A percentile compares a stretch with the other conserved stretches of the same genome.
phyloP scores from a whole-genome alignment of 2,888 invertebrate genomes.

The Dermolepida albohirtum region DNA sequence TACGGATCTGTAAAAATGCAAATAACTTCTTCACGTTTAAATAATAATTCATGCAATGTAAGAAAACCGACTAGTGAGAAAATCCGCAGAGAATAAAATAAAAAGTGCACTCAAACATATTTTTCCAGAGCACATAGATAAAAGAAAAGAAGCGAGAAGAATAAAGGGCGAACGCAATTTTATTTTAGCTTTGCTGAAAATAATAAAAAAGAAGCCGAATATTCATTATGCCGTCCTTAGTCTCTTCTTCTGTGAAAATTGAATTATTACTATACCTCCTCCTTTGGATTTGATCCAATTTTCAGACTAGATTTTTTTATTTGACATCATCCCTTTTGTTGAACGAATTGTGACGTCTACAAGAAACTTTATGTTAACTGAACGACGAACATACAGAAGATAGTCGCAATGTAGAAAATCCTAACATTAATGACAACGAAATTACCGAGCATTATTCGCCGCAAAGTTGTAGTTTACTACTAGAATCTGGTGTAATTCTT shows the following conservation, averaged over 20 bases:
- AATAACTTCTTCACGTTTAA: conserved; percentile 21
- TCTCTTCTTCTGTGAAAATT: conserved; percentile 39
- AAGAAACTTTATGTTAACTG: neutral
- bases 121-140: conserved; percentile 11
- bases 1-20: neutral
- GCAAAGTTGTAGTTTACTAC: no score
- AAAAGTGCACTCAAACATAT: conserved; percentile 34
- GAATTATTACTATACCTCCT: conserved; percentile 41
- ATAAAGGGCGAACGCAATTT: conserved; percentile 24
- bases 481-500: no score
- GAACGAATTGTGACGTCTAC: conserved; percentile 11
- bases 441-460: neutral
- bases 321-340: conserved; percentile 7
- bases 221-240: conserved; percentile 41
- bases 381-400: neutral
- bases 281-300: conserved; percentile 39
- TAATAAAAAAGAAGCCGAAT: conserved; percentile 29
- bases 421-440: neutral
- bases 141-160: conserved; percentile 23
- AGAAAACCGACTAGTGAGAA: conserved; percentile 10
- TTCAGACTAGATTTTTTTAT: conserved; percentile 8
- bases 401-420: conserved; percentile 3
- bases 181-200: conserved; percentile 25
- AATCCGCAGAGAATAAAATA: conserved; percentile 20
- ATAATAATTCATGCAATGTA: conserved; percentile 19